Percentiles rank a stretch among this genome's conserved stretches.
phyloP scores from a whole-genome alignment of 2,113 vertebrate species.

The Scophthalmus maximus region DNA sequence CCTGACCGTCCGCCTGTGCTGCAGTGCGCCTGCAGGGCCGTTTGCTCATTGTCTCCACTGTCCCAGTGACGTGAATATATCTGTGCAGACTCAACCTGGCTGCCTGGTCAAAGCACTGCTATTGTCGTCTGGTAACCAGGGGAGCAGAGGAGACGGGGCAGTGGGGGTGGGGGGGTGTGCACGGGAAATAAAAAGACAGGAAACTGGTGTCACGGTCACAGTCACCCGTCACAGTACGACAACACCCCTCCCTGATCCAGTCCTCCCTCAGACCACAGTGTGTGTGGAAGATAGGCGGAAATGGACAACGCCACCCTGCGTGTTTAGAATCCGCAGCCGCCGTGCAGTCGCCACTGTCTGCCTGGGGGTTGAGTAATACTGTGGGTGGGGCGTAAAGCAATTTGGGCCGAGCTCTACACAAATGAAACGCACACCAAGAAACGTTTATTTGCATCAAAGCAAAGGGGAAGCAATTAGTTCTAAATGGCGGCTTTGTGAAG shows the following conservation, averaged over 20 bases:
- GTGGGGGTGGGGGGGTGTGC: neutral
- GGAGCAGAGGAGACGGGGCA: conserved; percentile 31
- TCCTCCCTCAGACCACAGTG: conserved; percentile 59
- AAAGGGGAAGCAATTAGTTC: conserved; percentile 37
- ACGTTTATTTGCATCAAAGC: conserved; percentile 34
- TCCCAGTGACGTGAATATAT: conserved; percentile 54
- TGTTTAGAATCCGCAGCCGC: conserved; percentile 65
- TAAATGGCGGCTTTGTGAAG: conserved; percentile 31
- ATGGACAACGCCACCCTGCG: conserved; percentile 58
- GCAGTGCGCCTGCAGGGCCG: conserved; percentile 15
- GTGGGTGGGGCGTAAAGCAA: neutral
- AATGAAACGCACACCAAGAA: conserved; percentile 32
- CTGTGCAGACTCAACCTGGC: conserved; percentile 46
- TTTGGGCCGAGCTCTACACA: conserved; percentile 24
- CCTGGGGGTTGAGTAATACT: conserved; percentile 21
- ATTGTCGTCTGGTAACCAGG: conserved; percentile 65
- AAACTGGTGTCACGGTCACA: conserved; percentile 75
- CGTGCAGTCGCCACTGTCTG: conserved; percentile 57
- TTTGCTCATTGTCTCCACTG: conserved; percentile 62
- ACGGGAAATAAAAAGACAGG: conserved; percentile 72
- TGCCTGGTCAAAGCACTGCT: conserved; percentile 27
- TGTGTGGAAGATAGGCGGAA: conserved; percentile 55
- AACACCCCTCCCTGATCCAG: conserved; percentile 38
- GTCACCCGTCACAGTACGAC: conserved; percentile 59
- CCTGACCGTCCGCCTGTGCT: neutral